Percentiles rank a stretch among this genome's conserved stretches.
These are phyloP conservation scores for Volucella inflata DNA, from an alignment of 2,888 invertebrate genomes.

Conservation along the genomic window DNA sequence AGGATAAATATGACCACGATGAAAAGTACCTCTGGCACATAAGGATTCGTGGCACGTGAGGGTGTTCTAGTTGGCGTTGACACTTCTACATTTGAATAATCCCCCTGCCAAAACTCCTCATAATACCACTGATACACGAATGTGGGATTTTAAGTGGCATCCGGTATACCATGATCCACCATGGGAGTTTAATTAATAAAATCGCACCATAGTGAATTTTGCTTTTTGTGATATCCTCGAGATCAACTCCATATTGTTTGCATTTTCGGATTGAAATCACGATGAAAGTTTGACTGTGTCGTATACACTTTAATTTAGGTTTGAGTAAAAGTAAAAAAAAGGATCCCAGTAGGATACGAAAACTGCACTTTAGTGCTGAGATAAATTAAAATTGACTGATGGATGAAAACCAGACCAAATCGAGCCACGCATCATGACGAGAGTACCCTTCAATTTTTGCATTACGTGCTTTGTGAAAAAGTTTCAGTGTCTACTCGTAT, in stretches of 20 bases:
- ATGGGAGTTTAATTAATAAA: slow-evolving; percentile 30
- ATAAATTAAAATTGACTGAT: too few relatives aligned
- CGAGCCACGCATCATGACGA: too few relatives aligned
- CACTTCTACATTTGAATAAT: slow-evolving; percentile 43
- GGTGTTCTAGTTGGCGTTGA: slow-evolving; percentile 18
- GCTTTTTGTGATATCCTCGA: slow-evolving; percentile 4
- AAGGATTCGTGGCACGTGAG: not conserved
- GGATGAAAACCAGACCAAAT: too few relatives aligned
- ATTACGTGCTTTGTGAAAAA: too few relatives aligned
- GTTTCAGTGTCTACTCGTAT: too few relatives aligned
- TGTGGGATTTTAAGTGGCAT: slow-evolving; percentile 22
- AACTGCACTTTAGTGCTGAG: too few relatives aligned
- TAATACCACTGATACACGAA: slow-evolving; percentile 4
- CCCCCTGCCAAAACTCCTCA: slow-evolving; percentile 13
- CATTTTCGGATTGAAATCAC: not conserved
- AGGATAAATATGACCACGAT: slow-evolving; percentile 45
- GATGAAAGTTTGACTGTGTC: not conserved
- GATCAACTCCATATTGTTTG: slow-evolving; percentile 11
- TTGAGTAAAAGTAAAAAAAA: not conserved
- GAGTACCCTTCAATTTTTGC: too few relatives aligned
- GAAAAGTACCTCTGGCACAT: slow-evolving; percentile 16
- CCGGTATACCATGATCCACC: slow-evolving; percentile 1
- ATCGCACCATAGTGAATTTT: slow-evolving; percentile 15
- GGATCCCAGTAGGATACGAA: too few relatives aligned
- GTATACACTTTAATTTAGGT: slow-evolving; percentile 1